Base-by-base conservation (phyloP, 2,797 vertebrate species). In the Crenuchus spilurus region DNA sequence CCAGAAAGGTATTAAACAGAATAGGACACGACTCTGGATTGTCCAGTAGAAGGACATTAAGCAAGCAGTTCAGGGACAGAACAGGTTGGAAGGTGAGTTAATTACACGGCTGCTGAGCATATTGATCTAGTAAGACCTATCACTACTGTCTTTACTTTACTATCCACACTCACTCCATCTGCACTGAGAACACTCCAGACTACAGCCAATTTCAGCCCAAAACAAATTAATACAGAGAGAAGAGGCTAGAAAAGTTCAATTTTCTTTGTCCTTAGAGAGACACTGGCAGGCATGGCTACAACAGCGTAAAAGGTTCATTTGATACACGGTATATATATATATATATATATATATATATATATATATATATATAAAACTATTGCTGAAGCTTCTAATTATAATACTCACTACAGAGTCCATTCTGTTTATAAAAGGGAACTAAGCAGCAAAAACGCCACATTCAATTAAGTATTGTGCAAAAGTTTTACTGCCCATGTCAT, bases 61-160 rank as follows among this genome's bases (percentile, higher is more conserved):
- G n/a, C n/a, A n/a, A n/a, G n/a, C n/a, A n/a, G n/a, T n/a, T n/a
- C n/a, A n/a, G n/a, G 48, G 22, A 78, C 64, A 42, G 80, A 67
- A 68, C 57, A 41, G 70, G 75, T 42, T 75, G 39, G 55, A 68
- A 66, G 79, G 62, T 67, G 75, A 84, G 80, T 75, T 89, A 84
- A 90, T 89, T 88, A 87, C 70, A 86, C 79, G 80, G 78, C 68
- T 72, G 49, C 74, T 78, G 82, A 80, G 33, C 80, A 77, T 88
- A 88, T 91, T 80, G 88, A 89, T 87, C 81, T 42, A 51, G 42
- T 18, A 20, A 28, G 62, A 51, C 70, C 77, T 75, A 75, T 75
- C 71, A 70, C 72, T 52, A 18, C 52, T 77, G 64, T 71, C 77
- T 74, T 61, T 22, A 42, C 66, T 54, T 78, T 60, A 58, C 48